Evolutionary conservation across 2,888 invertebrate species (phyloP).

Genomic region (Caenorhabditis sp.): DNA sequence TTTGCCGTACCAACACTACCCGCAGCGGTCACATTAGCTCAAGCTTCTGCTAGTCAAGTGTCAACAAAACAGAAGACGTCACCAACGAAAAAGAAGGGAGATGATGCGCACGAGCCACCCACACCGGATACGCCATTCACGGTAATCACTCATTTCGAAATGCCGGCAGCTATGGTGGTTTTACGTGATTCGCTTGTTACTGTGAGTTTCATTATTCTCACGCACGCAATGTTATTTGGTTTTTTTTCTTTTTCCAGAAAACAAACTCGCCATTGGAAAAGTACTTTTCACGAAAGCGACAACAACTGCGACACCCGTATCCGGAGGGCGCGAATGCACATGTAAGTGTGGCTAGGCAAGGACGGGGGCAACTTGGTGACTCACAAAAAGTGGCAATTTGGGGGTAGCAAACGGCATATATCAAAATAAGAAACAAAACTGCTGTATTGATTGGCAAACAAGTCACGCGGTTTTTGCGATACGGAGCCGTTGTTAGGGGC

Average conservation of each 20-base stretch:
- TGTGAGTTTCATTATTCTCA: conserved; percentile 15
- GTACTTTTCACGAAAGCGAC: conserved; percentile 38
- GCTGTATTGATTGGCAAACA: not conserved
- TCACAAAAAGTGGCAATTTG: not conserved
- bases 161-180: conserved; percentile 23
- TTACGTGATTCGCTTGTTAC: conserved; percentile 8
- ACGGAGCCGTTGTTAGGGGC: conserved; percentile 29
- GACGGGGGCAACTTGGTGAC: not conserved
- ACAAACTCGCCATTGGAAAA: conserved; percentile 25
- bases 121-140: conserved; percentile 37
- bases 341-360: conserved; percentile 32
- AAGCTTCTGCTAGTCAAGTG: conserved; percentile 34
- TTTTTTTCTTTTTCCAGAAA: conserved; percentile 31
- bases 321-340: conserved; percentile 43
- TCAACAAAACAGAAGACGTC: conserved; percentile 44
- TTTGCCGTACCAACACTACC: conserved; percentile 57
- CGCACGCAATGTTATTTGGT: conserved; percentile 9
- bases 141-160: conserved; percentile 21
- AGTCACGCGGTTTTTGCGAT: not conserved
- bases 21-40: conserved; percentile 35
- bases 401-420: not conserved
- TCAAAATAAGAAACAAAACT: no score
- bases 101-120: conserved; percentile 33
- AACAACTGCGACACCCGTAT: conserved; percentile 31
- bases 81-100: conserved; percentile 31